These are phyloP conservation scores for Embidobia sp. DNA, from an alignment of 2,888 invertebrate genomes.

Conservation along the genomic window DNA sequence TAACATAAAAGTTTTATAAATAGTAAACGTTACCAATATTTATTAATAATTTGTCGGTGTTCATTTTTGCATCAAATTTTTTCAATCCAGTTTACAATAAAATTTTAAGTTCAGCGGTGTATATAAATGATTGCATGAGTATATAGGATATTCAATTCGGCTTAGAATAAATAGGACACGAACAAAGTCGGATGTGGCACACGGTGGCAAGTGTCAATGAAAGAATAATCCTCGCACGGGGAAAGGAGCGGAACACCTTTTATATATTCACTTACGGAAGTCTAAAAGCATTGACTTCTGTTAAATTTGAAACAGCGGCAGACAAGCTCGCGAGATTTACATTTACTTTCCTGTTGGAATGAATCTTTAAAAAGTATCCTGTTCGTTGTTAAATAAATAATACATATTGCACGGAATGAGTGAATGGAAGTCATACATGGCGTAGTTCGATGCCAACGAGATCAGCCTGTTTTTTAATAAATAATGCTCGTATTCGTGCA, in stretches of 20 bases:
- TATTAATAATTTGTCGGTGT: too few relatives aligned
- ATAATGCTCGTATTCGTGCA: too few relatives aligned
- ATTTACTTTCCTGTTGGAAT: conserved; percentile 33
- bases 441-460: conserved; percentile 6
- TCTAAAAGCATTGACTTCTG: conserved; percentile 43
- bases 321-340: conserved; percentile 34
- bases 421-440: too few relatives aligned
- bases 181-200: background rate
- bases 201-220: conserved; percentile 5
- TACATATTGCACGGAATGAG: conserved; percentile 22
- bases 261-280: conserved; percentile 37
- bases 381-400: conserved; percentile 30
- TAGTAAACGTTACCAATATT: too few relatives aligned
- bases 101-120: too few relatives aligned
- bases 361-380: conserved; percentile 43
- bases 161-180: conserved; percentile 9
- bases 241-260: conserved; percentile 10
- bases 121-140: too few relatives aligned
- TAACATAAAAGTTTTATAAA: too few relatives aligned
- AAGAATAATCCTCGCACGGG: conserved; percentile 13
- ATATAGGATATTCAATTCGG: conserved; percentile 9
- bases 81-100: too few relatives aligned
- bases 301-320: conserved; percentile 19
- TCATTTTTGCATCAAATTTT: too few relatives aligned
- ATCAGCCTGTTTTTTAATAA: too few relatives aligned